Evolutionary conservation across 1,140 invertebrate species (phyloP).

Genomic region (Sinonovacula constricta): DNA sequence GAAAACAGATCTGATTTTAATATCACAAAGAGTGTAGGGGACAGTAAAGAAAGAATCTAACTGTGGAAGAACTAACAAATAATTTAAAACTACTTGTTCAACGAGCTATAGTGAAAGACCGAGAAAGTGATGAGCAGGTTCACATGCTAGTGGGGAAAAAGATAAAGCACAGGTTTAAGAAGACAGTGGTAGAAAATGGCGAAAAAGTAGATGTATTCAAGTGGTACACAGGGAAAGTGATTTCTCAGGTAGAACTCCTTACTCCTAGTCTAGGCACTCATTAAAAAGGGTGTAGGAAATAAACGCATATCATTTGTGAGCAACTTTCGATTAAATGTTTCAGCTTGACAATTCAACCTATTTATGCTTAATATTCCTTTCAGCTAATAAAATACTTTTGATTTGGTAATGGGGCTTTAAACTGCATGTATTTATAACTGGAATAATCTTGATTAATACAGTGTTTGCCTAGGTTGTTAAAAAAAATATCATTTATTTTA

Average conservation of each 20-base stretch:
- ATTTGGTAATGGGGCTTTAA: too few relatives aligned
- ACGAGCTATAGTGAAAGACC: slow-evolving; percentile 34
- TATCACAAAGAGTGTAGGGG: slow-evolving; percentile 22
- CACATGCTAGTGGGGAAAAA: slow-evolving; percentile 40
- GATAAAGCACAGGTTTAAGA: slow-evolving; percentile 29
- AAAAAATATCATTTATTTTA: neutral
- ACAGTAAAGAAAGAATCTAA: slow-evolving; percentile 18
- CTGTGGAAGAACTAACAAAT: slow-evolving; percentile 12
- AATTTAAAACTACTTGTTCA: slow-evolving; percentile 30
- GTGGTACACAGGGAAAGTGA: slow-evolving; percentile 22
- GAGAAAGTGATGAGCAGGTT: slow-evolving; percentile 12
- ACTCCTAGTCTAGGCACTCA: neutral
- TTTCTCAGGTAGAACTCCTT: slow-evolving; percentile 16
- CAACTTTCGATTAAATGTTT: neutral
- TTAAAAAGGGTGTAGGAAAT: neutral
- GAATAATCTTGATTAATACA: neutral
- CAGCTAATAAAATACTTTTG: too few relatives aligned
- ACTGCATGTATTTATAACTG: neutral
- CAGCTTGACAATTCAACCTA: neutral
- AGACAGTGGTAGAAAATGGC: neutral
- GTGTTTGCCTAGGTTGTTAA: neutral
- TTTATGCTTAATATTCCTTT: neutral
- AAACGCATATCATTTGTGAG: neutral
- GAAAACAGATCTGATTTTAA: slow-evolving; percentile 34
- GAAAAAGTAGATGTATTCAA: neutral